phyloP scores from a whole-genome alignment of 1,140 invertebrate species.

The Drosophila sp. region DNA sequence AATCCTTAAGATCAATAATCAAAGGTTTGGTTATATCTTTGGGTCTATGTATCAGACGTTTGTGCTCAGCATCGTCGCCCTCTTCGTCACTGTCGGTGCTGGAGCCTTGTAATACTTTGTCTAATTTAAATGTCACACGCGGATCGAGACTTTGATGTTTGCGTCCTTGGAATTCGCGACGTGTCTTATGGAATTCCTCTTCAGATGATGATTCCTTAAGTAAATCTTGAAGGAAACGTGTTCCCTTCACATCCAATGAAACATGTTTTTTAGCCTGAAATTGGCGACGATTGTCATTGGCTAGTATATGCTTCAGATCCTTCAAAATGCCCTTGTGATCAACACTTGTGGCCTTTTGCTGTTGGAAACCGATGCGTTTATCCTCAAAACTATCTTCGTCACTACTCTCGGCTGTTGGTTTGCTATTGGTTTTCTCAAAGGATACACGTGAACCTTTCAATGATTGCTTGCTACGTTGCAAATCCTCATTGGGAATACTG shows the following conservation, averaged over 20 bases:
- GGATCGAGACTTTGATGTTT: constrained; percentile 83
- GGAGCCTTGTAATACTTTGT: constrained; percentile 76
- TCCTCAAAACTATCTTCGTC: constrained; percentile 82
- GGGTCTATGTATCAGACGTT: constrained; percentile 73
- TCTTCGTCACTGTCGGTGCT: constrained; percentile 81
- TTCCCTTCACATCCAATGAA: constrained; percentile 78
- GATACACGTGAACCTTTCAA: constrained; percentile 79
- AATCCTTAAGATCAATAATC: constrained; percentile 81
- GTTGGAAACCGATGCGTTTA: constrained; percentile 74
- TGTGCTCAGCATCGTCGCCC: constrained; percentile 78
- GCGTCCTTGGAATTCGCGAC: constrained; percentile 78
- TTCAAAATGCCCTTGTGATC: constrained; percentile 83
- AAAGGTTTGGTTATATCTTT: constrained; percentile 82
- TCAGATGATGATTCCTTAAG: constrained; percentile 80
- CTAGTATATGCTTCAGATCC: constrained; percentile 75
- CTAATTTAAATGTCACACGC: constrained; percentile 78
- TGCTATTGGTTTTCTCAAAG: constrained; percentile 55
- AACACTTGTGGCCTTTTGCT: constrained; percentile 79
- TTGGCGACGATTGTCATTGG: constrained; percentile 74
- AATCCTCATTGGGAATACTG: constrained; percentile 56
- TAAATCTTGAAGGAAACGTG: constrained; percentile 71
- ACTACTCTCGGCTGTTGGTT: constrained; percentile 60
- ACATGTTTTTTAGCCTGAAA: constrained; percentile 83
- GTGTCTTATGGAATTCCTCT: constrained; percentile 79
- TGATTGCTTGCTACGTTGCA: constrained; percentile 78